Percentiles rank a stretch among this genome's conserved stretches.
These are phyloP conservation scores for Aleiodes testaceus DNA, from an alignment of 2,888 invertebrate species.

Conservation along the genomic window DNA sequence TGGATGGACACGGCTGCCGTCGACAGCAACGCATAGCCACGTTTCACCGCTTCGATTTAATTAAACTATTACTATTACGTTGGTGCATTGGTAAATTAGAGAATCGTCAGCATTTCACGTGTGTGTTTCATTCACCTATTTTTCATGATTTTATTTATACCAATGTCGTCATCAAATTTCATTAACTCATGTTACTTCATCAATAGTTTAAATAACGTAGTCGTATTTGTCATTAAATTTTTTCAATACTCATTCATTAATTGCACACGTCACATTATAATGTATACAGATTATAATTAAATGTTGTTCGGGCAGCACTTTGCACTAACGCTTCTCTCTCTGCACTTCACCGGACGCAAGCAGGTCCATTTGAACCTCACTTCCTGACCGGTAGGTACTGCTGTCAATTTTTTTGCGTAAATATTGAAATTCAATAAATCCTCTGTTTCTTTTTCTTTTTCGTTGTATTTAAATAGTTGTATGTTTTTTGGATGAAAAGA, in stretches of 20 bases:
- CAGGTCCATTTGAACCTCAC: constrained; percentile 28
- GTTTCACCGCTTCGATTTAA: constrained; percentile 59
- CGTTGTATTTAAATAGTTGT: no score
- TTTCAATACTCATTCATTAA: no score
- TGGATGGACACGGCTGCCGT: constrained; percentile 58
- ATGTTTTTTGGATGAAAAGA: no score
- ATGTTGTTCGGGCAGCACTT: constrained; percentile 12
- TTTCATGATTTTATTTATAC: constrained; percentile 12
- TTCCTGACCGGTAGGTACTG: constrained; percentile 21
- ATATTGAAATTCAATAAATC: no score
- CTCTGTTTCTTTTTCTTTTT: no score
- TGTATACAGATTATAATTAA: not conserved
- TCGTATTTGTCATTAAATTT: no score
- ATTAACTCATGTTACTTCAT: not conserved
- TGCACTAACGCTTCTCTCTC: constrained; percentile 22
- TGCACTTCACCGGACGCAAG: constrained; percentile 18
- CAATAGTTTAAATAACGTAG: no score
- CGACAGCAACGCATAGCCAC: constrained; percentile 64
- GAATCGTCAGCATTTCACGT: constrained; percentile 27
- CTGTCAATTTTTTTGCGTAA: not conserved
- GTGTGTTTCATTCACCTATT: constrained; percentile 2
- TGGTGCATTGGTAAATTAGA: constrained; percentile 50
- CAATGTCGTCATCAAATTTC: not conserved
- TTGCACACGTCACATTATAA: not conserved
- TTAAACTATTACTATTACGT: constrained; percentile 67